Conservation (phyloP, 1,140 invertebrate genomes). For the Gonioctena quinquepunctata region DNA sequence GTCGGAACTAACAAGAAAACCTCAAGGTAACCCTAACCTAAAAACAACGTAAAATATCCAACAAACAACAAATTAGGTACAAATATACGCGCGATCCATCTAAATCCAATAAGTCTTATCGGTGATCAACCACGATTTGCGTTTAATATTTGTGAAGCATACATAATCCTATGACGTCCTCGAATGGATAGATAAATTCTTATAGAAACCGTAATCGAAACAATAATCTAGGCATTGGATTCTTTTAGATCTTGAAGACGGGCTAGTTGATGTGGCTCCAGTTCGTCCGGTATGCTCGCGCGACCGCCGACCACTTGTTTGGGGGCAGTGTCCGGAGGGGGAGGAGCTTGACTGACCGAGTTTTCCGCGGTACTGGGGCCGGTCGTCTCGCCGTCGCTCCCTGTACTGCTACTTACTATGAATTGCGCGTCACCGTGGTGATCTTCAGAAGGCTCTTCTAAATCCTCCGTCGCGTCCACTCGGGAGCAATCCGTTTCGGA, state of each 20-base stretch:
- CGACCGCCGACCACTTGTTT: conserved; percentile 72
- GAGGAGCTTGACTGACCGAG: conserved; percentile 57
- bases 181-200: conserved; percentile 8
- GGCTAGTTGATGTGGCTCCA: conserved; percentile 82
- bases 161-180: conserved; percentile 12
- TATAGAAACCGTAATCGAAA: background rate
- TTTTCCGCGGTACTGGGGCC: conserved; percentile 66
- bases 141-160: conserved; percentile 4
- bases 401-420: conserved; percentile 58
- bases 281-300: conserved; percentile 81
- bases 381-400: conserved; percentile 63
- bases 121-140: conserved; percentile 1
- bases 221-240: conserved; percentile 76
- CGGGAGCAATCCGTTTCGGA: conserved; percentile 41
- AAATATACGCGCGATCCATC: conserved; percentile 31
- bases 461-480: conserved; percentile 38
- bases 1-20: background rate
- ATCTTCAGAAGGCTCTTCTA: conserved; percentile 27
- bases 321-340: conserved; percentile 56
- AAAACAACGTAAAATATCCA: conserved; percentile 27
- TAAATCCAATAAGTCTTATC: background rate
- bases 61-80: conserved; percentile 43
- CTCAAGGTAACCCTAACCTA: conserved; percentile 23
- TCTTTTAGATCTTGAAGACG: conserved; percentile 84
- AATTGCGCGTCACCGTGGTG: background rate